Conservation (phyloP, 2,888 invertebrate species). For the Empis stercorea region DNA sequence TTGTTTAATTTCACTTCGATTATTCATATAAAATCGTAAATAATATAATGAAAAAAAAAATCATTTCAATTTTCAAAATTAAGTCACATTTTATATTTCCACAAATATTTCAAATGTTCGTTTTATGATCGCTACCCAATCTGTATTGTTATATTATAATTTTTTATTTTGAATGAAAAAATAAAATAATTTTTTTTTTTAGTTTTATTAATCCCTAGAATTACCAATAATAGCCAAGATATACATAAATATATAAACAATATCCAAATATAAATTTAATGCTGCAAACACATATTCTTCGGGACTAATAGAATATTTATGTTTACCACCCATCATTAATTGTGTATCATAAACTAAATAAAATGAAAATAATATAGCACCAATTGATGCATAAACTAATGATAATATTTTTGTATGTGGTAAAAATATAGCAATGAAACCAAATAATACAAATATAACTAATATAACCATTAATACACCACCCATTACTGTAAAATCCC, state of each 20-base stretch:
- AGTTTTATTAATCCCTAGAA: background rate
- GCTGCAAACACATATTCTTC: conserved; percentile 93
- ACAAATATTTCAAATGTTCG: background rate
- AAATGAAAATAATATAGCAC: conserved; percentile 76
- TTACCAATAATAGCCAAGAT: conserved; percentile 42
- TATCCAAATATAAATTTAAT: conserved; percentile 77
- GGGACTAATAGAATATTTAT: conserved; percentile 79
- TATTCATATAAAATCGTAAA: too few species aligned
- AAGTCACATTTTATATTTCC: too few species aligned
- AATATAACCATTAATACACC: conserved; percentile 63
- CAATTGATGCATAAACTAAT: conserved; percentile 69
- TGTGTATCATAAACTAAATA: conserved; percentile 91
- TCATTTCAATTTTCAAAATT: too few species aligned
- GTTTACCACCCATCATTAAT: conserved; percentile 79
- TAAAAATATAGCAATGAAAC: conserved; percentile 55
- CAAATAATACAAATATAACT: conserved; percentile 65
- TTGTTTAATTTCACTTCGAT: too few species aligned
- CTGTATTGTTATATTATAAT: too few species aligned
- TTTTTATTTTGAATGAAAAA: too few species aligned
- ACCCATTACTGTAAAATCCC: conserved; percentile 70
- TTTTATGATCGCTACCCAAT: too few species aligned
- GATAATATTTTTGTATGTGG: conserved; percentile 44
- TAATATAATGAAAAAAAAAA: too few species aligned
- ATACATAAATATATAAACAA: conserved; percentile 81
- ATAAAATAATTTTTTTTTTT: background rate